Conservation (phyloP, 2,888 invertebrate species). For the Ptilodon capucinus region DNA sequence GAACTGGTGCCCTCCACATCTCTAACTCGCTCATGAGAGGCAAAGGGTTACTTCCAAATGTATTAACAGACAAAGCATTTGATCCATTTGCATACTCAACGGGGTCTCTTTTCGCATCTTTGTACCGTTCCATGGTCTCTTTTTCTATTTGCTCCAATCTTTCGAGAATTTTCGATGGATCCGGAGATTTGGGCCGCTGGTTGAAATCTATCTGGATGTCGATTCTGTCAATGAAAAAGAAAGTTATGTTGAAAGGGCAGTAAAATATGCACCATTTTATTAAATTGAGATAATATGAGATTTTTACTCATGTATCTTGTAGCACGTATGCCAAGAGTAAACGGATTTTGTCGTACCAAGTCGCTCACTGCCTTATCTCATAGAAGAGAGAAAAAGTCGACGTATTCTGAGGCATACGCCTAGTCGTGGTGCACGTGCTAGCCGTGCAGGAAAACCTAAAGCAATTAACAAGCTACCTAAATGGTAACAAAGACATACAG, state of each 20-base stretch:
- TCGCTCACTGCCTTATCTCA: too few species aligned
- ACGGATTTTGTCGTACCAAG: too few species aligned
- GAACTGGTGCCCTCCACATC: conserved; percentile 31
- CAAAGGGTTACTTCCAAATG: conserved; percentile 20
- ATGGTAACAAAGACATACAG: too few species aligned
- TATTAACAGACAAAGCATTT: conserved; percentile 9
- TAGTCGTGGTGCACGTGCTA: too few species aligned
- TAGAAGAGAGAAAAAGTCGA: too few species aligned
- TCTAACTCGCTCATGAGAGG: conserved; percentile 42
- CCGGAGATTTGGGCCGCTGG: conserved; percentile 47
- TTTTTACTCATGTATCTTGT: too few species aligned
- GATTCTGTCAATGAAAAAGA: conserved; percentile 48
- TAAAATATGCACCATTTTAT: too few species aligned
- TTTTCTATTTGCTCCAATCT: conserved; percentile 69
- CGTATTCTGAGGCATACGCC: too few species aligned
- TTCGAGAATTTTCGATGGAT: conserved; percentile 62
- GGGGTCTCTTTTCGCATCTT: conserved; percentile 28
- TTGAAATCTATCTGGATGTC: conserved; percentile 68
- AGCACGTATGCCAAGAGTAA: too few species aligned
- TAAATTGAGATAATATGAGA: too few species aligned
- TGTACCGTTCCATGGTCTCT: conserved; percentile 62
- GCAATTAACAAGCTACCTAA: too few species aligned
- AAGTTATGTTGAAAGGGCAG: not conserved
- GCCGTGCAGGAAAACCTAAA: too few species aligned
- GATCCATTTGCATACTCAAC: conserved; percentile 1